Conservation (phyloP, 2,113 vertebrate species). For the Microcebus murinus region DNA sequence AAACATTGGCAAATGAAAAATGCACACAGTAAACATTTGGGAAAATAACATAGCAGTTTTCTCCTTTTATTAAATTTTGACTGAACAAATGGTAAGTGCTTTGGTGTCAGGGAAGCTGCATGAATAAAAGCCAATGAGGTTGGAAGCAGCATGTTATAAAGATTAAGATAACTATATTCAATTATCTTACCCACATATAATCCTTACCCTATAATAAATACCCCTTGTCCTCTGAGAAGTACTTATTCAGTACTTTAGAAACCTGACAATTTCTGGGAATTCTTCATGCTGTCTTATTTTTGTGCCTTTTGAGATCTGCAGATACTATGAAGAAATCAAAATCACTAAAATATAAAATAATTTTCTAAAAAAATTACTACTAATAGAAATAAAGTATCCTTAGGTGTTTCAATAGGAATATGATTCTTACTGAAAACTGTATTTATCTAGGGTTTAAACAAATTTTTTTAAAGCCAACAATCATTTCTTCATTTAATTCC, state of each 20-base stretch:
- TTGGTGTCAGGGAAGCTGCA: conserved; percentile 66
- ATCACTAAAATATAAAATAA: background rate
- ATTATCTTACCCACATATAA: conserved; percentile 40
- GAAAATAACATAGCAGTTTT: conserved; percentile 72
- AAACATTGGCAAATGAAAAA: conserved; percentile 67
- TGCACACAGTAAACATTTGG: conserved; percentile 71
- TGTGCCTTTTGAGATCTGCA: conserved; percentile 15
- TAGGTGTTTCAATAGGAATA: background rate
- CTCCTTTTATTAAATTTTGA: conserved; percentile 80
- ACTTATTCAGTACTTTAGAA: conserved; percentile 26
- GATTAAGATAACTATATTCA: conserved; percentile 79
- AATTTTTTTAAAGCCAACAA: background rate
- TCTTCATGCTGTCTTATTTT: conserved; percentile 6
- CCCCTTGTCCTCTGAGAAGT: background rate
- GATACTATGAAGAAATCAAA: conserved; percentile 16
- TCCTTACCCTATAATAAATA: background rate
- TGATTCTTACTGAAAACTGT: background rate
- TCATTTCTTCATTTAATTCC: background rate
- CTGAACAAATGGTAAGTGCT: conserved; percentile 78
- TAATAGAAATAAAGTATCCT: background rate
- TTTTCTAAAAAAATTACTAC: background rate
- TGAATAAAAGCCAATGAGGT: conserved; percentile 57
- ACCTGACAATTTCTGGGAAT: background rate
- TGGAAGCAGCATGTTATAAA: conserved; percentile 72
- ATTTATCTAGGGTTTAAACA: background rate